Base-by-base conservation (phyloP, 92 coral and sea anemone species). In the Paramuricea clavata region DNA sequence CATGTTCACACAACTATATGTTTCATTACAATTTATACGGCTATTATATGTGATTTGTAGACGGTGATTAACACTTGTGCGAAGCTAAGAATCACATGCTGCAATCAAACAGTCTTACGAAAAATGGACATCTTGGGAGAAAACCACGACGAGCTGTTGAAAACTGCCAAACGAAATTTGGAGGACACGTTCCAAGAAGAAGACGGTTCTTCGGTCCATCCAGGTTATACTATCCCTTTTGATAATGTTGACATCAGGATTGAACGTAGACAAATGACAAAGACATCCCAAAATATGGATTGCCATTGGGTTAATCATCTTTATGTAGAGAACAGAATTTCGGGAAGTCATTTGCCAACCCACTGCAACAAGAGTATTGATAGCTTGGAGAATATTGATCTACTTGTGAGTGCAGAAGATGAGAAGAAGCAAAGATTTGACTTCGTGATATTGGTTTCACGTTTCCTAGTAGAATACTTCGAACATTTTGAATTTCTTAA, bases 301-400 rank as follows among this genome's bases (percentile, higher is more conserved):
- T 67, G 85, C 60, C 92, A 90, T 74, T 93, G 95, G 95, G 93
- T 93, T 26, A 93, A 90, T 50, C 95, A 93, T 54, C 77, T 83
- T 15, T 83, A 84, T 85, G 87, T 88, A 19, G 86, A 85, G 73
- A 93, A 93, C 69, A 87, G 95, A 82, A 93, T 87, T 30, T 85
- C 92, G 13, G 93, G 93, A 7, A 56, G 68, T 26, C 75, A 47
- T 31, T 39, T 87, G 27, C 3, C 22, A 6, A 8, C 52, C 52
- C 52, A 10, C 6, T 28, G 41, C 41, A 26, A 68, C 39, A 26
- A 21, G 26, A 71, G 49, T 17, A 71, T 54, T 92, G 43, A 26
- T 41, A 6, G 89, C 59, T 89, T 86, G 89, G 2, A 67, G 62
- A 28, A 92, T 86, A 65, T 16, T 85, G 33, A 89, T 36, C 42